Percentiles rank a stretch among this genome's conserved stretches.
Conservation (phyloP, 1,140 invertebrate species). For the Leptopilina clavipes region DNA sequence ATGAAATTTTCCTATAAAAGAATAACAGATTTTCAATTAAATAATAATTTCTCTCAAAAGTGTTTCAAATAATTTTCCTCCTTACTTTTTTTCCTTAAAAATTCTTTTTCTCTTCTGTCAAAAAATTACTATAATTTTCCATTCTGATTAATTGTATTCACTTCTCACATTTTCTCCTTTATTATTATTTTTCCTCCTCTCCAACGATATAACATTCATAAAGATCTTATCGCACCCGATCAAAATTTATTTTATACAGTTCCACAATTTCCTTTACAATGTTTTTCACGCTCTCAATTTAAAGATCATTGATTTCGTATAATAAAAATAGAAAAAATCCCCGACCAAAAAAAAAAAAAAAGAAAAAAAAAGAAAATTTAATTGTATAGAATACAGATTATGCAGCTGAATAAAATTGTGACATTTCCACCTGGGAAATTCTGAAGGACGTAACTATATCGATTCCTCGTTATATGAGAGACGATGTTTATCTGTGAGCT, state of each 20-base stretch:
- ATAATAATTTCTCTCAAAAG: neutral
- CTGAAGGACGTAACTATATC: constrained; percentile 14
- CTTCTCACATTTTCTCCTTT: no score
- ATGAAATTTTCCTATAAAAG: neutral
- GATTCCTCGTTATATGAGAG: constrained; percentile 15
- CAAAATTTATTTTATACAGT: no score
- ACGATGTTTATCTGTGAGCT: constrained; percentile 11
- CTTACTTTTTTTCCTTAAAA: no score
- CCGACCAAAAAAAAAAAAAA: neutral
- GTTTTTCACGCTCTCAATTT: no score
- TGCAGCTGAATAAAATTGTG: neutral
- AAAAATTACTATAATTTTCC: no score
- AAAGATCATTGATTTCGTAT: neutral
- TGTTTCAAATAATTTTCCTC: no score
- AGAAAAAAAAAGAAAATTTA: neutral
- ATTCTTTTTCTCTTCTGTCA: no score
- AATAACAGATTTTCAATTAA: neutral
- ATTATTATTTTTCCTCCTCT: no score
- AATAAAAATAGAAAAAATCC: neutral
- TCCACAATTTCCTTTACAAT: no score
- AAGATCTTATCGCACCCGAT: no score
- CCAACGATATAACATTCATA: no score
- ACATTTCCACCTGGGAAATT: constrained; percentile 11
- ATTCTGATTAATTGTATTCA: no score
- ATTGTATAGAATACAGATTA: neutral